Base-by-base conservation (phyloP, 2,888 invertebrate genomes). In the Empis stercorea region DNA sequence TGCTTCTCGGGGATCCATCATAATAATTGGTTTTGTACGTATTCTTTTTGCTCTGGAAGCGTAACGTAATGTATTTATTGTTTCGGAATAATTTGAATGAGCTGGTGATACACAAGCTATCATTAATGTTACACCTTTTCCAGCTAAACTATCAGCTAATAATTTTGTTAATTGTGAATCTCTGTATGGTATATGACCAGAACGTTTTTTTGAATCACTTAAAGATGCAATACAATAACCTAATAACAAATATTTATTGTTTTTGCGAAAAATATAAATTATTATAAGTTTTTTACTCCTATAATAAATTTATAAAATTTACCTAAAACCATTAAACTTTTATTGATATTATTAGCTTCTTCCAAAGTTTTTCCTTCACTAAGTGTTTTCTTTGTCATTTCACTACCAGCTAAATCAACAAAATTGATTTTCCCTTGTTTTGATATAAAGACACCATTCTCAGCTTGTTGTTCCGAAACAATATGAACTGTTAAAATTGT, bases 301-400 rank as follows among this genome's bases (percentile, higher is more conserved):
- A n/a, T n/a, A n/a, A n/a, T n/a, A n/a, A n/a, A n/a, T n/a, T n/a
- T n/a, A n/a, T n/a, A n/a, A n/a, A n/a, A n/a, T 16, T 13, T 61
- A 86, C 91, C 93, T 56, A 95, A 71, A 6, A 94, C 93, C 83
- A 95, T 88, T 1, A 95, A 75, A 62, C 93, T 94, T 64, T 92
- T 88, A 64, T 95, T 95, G 55, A 95, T 95, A 66, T 94, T 95
- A 63, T 95, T 95, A 0, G 94, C 93, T 64, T 95, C 95, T 61
- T 89, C 87, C 53, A 93, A 67, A 0, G 88, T 91, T 67, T 84
- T 89, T 44, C 86, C 92, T 59, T 83, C 86, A 63, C 85, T 88
- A 57, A 82, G 80, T 0, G 88, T 94, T 65, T 85, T 86, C 63
- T 92, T 94, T 5, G 93, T 92, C 80, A 94, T 88, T 71, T 95